phyloP scores from a whole-genome alignment of 2,113 vertebrate species.

The Capricornis sumatraensis region DNA sequence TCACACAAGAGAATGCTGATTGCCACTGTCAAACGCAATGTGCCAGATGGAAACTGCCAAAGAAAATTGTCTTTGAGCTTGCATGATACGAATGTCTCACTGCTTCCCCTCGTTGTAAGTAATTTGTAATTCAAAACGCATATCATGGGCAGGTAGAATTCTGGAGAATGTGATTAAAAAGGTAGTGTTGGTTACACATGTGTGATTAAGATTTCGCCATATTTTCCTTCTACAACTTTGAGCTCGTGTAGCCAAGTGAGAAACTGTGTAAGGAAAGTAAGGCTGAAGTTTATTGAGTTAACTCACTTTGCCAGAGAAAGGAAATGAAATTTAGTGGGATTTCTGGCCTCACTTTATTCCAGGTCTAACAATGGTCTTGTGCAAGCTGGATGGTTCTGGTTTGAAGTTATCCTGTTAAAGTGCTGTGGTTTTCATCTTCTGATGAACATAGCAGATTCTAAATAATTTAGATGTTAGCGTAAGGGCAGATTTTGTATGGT shows the following conservation, averaged over 20 bases:
- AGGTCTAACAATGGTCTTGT: background rate
- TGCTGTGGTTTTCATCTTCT: background rate
- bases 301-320: background rate
- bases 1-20: background rate
- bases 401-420: background rate
- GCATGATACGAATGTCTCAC: background rate
- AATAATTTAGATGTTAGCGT: conserved; percentile 17
- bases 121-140: background rate
- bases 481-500: background rate
- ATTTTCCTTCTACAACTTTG: background rate
- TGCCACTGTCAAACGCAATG: background rate
- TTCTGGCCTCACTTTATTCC: background rate
- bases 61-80: background rate
- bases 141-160: background rate
- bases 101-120: background rate
- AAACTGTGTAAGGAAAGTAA: background rate
- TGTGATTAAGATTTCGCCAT: background rate
- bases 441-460: background rate
- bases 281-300: background rate
- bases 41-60: conserved; percentile 22
- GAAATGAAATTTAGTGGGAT: background rate
- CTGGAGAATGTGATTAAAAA: background rate
- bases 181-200: background rate
- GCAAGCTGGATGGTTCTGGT: background rate
- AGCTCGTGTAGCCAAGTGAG: background rate